These are phyloP conservation scores for Pangasianodon hypophthalmus DNA, from an alignment of 2,113 vertebrate genomes.

Conservation along the genomic window DNA sequence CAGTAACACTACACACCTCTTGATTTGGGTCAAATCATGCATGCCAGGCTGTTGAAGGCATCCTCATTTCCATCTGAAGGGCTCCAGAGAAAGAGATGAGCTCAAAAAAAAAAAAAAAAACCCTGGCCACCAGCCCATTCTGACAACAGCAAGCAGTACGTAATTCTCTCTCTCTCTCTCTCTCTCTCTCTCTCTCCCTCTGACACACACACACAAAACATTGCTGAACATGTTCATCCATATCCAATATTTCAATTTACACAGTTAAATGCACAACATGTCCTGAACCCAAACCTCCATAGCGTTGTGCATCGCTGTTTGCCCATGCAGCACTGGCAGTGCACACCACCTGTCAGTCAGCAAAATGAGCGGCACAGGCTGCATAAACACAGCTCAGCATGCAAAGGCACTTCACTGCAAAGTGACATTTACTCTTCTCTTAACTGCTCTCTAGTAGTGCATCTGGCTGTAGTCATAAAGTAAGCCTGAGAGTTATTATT, in stretches of 20 bases:
- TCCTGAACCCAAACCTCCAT: neutral
- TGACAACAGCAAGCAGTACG: conserved; percentile 12
- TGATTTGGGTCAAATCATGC: conserved; percentile 51
- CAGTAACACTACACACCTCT: conserved; percentile 15
- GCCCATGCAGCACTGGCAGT: neutral
- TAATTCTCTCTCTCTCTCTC: neutral
- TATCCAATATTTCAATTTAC: neutral
- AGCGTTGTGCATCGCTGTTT: neutral
- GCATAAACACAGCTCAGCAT: conserved; percentile 12
- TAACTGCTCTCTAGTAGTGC: neutral
- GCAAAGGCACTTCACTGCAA: neutral
- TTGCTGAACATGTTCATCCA: neutral
- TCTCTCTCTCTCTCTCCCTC: neutral
- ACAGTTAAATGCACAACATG: neutral
- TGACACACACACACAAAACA: conserved; percentile 12
- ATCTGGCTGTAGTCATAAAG: conserved; percentile 4
- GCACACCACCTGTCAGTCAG: conserved; percentile 31
- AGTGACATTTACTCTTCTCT: conserved; percentile 11
- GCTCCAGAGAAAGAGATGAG: conserved; percentile 42
- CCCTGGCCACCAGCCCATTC: conserved; percentile 37
- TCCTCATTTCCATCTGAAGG: conserved; percentile 53
- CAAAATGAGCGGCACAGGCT: conserved; percentile 7
- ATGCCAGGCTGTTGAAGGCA: conserved; percentile 42
- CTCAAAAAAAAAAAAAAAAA: conserved; percentile 21
- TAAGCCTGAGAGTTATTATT: neutral